Conservation (phyloP, 2,888 invertebrate genomes). For the Caenorhabditis sinica region DNA sequence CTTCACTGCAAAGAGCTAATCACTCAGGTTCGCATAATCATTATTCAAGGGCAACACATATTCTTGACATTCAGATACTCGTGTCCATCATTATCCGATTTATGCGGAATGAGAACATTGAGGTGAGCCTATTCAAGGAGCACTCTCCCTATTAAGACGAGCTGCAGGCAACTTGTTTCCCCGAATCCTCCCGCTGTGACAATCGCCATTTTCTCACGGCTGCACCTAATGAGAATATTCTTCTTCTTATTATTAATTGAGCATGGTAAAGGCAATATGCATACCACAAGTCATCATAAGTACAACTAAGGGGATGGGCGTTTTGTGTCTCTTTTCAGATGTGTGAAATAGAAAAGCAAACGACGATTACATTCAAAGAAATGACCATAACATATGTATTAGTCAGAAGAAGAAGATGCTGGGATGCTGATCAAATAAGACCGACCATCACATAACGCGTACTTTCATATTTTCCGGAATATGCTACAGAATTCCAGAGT, state of each 20-base stretch:
- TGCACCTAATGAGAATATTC: constrained; percentile 19
- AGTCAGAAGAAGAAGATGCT: constrained; percentile 49
- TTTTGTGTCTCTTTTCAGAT: constrained; percentile 22
- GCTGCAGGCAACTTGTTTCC: constrained; percentile 13
- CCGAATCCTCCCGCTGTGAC: constrained; percentile 48
- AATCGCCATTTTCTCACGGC: constrained; percentile 55
- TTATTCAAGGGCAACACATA: constrained; percentile 53
- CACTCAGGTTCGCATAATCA: constrained; percentile 55
- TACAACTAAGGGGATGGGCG: constrained; percentile 15
- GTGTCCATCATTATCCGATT: constrained; percentile 53
- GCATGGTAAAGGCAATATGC: constrained; percentile 7
- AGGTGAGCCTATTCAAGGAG: constrained; percentile 27
- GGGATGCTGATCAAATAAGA: constrained; percentile 62
- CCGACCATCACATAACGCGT: constrained; percentile 41
- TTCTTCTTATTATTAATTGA: constrained; percentile 31
- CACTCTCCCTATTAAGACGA: constrained; percentile 37
- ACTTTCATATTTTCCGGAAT: constrained; percentile 38
- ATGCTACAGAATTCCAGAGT: constrained; percentile 44
- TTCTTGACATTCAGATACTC: constrained; percentile 20
- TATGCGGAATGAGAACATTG: constrained; percentile 49
- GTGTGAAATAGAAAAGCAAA: constrained; percentile 38
- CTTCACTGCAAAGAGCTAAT: constrained; percentile 48
- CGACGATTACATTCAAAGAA: constrained; percentile 60
- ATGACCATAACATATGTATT: constrained; percentile 67
- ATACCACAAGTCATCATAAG: not conserved